phyloP scores from a whole-genome alignment of 2,797 vertebrate species.

The Oophaga sylvatica region DNA sequence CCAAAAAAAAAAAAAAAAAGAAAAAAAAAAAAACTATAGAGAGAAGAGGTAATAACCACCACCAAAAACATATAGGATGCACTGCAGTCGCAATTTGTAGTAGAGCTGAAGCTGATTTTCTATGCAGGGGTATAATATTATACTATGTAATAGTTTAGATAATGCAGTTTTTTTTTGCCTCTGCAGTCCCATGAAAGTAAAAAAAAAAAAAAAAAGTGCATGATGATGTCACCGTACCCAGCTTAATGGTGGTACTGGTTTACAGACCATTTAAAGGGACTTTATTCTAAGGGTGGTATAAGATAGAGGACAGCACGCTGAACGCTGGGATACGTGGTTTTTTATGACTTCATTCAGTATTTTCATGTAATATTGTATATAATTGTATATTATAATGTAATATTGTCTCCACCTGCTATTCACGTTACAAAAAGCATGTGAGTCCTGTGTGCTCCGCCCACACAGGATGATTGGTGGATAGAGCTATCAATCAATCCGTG shows the following conservation, averaged over 20 bases:
- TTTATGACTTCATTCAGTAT: not conserved
- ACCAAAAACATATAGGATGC: not conserved
- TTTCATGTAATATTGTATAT: not conserved
- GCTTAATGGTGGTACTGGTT: too few species aligned
- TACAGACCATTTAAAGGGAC: not conserved
- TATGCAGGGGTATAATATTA: not conserved
- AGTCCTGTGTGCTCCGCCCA: not conserved
- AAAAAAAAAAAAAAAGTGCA: not conserved
- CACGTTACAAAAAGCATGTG: not conserved
- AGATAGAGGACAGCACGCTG: not conserved
- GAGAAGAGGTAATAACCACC: not conserved
- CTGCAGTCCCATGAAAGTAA: not conserved
- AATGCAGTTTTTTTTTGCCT: not conserved
- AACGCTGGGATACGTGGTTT: not conserved
- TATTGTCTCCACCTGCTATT: too few species aligned
- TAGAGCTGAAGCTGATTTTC: not conserved
- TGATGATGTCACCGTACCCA: too few species aligned
- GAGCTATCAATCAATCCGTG: not conserved
- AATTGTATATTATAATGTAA: too few species aligned
- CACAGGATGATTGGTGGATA: not conserved
- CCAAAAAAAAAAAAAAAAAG: too few species aligned
- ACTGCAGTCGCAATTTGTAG: not conserved
- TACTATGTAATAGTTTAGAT: not conserved
- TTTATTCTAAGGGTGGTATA: not conserved
- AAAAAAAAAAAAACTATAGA: not conserved